phyloP scores from a whole-genome alignment of 2,113 vertebrate species.

The Casuarius casuarius region DNA sequence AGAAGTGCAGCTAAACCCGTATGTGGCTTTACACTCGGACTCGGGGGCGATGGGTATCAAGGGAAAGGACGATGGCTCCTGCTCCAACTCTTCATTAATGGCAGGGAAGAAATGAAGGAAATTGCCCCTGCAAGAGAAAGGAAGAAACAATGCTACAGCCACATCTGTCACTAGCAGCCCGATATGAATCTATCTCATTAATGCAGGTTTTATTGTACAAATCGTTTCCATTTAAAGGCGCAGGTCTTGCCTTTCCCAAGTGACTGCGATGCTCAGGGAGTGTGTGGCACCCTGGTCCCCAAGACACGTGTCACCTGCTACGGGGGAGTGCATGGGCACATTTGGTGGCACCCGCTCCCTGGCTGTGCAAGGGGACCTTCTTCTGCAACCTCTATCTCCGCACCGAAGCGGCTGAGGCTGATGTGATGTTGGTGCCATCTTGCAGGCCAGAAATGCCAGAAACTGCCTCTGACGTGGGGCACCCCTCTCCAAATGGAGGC shows the following conservation, averaged over 20 bases:
- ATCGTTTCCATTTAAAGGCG: neutral
- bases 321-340: accelerated
- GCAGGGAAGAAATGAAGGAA: neutral
- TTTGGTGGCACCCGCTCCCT: neutral
- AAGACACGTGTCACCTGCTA: accelerated
- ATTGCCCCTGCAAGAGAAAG: neutral
- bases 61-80: neutral
- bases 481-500: neutral
- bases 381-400: too few species aligned
- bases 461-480: too few species aligned
- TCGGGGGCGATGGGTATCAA: neutral
- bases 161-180: accelerated
- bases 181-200: neutral
- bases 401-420: too few species aligned
- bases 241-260: neutral
- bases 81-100: neutral
- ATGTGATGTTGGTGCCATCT: too few species aligned
- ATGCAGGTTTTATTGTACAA: neutral
- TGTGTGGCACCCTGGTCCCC: neutral
- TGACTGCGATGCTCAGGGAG: neutral
- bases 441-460: too few species aligned
- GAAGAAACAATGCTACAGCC: neutral
- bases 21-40: neutral
- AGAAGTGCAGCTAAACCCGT: neutral
- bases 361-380: neutral